Evolutionary conservation across 2,113 vertebrate species (phyloP).

Genomic region (Antigone vipio): DNA sequence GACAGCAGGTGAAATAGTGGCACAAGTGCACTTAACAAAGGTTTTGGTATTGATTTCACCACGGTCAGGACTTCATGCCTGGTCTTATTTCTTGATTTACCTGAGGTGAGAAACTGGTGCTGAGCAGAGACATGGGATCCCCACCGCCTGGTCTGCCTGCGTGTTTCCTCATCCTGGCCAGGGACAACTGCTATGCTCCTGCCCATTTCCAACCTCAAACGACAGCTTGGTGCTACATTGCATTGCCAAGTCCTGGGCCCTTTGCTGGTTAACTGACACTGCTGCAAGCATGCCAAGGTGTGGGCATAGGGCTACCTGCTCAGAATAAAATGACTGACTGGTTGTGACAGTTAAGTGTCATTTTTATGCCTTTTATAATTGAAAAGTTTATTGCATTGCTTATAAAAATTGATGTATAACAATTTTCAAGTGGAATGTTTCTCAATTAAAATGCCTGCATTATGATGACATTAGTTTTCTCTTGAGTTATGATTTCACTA

Average conservation of each 20-base stretch:
- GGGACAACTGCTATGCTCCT: neutral
- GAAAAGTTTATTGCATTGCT: neutral
- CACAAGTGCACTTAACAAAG: neutral
- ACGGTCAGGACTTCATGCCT: neutral
- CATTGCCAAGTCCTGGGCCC: neutral
- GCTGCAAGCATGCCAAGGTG: neutral
- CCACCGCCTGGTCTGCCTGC: neutral
- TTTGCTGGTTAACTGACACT: neutral
- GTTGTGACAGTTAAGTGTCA: accelerated
- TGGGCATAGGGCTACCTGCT: neutral
- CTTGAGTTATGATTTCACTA: neutral
- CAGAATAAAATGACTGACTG: neutral
- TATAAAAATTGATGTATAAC: neutral
- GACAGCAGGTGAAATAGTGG: neutral
- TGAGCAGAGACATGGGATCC: neutral
- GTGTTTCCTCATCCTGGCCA: neutral
- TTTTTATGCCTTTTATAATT: neutral
- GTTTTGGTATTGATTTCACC: neutral
- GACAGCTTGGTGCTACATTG: neutral
- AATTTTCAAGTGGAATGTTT: neutral
- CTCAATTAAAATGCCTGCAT: neutral
- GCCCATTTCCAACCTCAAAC: neutral
- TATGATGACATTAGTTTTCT: neutral
- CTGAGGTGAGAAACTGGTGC: neutral
- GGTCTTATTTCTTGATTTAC: neutral